Evolutionary conservation across 2,888 invertebrate genomes (phyloP).

Genomic region (Caprella mutica): DNA sequence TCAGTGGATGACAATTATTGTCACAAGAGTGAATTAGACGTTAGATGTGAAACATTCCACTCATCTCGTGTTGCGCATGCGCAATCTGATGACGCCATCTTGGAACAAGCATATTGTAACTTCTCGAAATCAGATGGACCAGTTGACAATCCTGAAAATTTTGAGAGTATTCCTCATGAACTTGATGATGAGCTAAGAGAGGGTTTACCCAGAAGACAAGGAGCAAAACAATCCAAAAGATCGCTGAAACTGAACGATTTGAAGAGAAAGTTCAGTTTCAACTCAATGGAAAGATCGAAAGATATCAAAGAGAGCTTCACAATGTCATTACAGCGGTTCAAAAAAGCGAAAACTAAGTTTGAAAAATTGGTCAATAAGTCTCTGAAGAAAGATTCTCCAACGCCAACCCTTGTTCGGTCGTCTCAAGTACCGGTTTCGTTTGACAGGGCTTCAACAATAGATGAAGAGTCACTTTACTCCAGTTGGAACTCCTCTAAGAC

Average conservation of each 20-base stretch:
- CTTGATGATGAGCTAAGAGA: constrained; percentile 19
- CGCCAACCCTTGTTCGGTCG: too few species aligned
- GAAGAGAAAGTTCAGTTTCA: constrained; percentile 31
- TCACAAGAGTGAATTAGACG: constrained; percentile 17
- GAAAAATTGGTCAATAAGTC: constrained; percentile 25
- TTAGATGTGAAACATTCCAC: constrained; percentile 17
- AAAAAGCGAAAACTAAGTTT: constrained; percentile 26
- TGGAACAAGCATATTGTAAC: constrained; percentile 14
- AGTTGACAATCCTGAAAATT: too few species aligned
- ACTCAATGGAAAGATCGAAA: constrained; percentile 19
- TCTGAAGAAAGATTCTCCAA: constrained; percentile 11
- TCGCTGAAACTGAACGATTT: constrained; percentile 17
- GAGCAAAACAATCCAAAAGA: constrained; percentile 13
- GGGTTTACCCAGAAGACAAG: not conserved
- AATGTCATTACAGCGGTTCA: constrained; percentile 24
- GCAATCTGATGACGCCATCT: constrained; percentile 26
- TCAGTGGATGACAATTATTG: constrained; percentile 8
- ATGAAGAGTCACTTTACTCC: constrained; percentile 1
- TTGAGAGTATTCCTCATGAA: too few species aligned
- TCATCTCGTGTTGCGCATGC: constrained; percentile 5
- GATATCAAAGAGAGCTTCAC: constrained; percentile 25
- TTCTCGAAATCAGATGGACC: constrained; percentile 23
- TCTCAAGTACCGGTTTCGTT: too few species aligned
- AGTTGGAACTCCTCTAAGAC: not conserved
- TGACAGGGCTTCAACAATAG: constrained; percentile 3